Evolutionary conservation across 2,888 invertebrate genomes (phyloP).

Genomic region (Mesorhabditis sp.): DNA sequence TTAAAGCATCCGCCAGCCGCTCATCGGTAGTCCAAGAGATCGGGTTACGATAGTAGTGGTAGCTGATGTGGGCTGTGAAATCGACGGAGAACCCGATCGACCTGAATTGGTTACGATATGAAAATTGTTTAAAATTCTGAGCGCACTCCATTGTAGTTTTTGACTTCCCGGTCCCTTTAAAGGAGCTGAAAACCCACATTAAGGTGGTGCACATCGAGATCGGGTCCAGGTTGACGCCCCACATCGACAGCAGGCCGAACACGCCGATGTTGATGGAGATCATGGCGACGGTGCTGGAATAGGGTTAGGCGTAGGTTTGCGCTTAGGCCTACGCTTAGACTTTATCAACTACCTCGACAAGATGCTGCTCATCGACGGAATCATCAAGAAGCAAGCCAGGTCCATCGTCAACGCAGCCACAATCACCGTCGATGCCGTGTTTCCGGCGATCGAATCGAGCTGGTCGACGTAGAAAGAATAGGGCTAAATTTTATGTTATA

Average conservation of each 20-base stretch:
- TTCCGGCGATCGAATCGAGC: constrained; percentile 37
- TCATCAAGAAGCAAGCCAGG: constrained; percentile 43
- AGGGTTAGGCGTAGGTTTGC: neutral
- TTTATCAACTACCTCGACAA: constrained; percentile 20
- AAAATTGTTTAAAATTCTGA: constrained; percentile 5
- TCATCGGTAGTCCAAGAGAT: constrained; percentile 33
- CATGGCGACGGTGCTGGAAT: constrained; percentile 38
- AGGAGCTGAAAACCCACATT: constrained; percentile 38
- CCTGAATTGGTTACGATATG: constrained; percentile 9
- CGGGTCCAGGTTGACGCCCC: constrained; percentile 45
- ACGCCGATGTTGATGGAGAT: constrained; percentile 46
- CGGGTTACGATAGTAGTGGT: constrained; percentile 46
- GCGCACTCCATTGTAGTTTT: neutral
- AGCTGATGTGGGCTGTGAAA: constrained; percentile 41
- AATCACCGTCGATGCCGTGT: constrained; percentile 40
- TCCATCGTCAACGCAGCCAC: constrained; percentile 45
- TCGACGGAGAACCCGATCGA: constrained; percentile 22
- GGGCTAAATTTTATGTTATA: constrained; percentile 19
- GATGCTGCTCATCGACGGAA: constrained; percentile 36
- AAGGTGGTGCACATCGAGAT: constrained; percentile 47
- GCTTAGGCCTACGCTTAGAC: neutral
- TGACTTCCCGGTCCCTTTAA: constrained; percentile 28
- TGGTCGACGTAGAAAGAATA: constrained; percentile 49
- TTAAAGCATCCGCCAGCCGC: constrained; percentile 40
- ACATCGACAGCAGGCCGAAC: constrained; percentile 40